Percentiles rank a stretch among this genome's conserved stretches.
These are phyloP conservation scores for Pseudochromis fuscus DNA, from an alignment of 2,797 vertebrate genomes.

Conservation along the genomic window DNA sequence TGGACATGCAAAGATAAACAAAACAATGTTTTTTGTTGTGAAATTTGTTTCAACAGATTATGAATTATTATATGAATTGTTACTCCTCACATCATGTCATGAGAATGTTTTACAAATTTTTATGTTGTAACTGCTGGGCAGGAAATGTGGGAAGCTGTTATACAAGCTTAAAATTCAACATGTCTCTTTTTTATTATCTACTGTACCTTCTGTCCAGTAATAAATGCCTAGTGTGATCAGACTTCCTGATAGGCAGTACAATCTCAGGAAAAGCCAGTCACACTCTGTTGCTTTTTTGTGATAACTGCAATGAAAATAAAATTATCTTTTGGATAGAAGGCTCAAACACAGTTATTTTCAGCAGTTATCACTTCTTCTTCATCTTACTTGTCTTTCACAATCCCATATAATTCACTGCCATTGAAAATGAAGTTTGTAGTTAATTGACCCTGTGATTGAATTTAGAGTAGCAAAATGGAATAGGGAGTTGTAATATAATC, in stretches of 20 bases:
- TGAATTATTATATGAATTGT: slow-evolving; percentile 12
- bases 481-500: slow-evolving; percentile 13
- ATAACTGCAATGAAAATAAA: slow-evolving; percentile 33
- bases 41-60: too few relatives aligned
- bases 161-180: background rate
- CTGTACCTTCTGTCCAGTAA: slow-evolving; percentile 32
- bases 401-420: slow-evolving; percentile 19
- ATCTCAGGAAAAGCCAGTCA: slow-evolving; percentile 29
- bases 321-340: slow-evolving; percentile 5
- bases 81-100: background rate
- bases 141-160: background rate
- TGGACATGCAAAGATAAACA: too few relatives aligned
- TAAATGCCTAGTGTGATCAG: slow-evolving; percentile 43
- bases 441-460: slow-evolving; percentile 50
- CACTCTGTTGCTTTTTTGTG: slow-evolving; percentile 27
- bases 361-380: background rate
- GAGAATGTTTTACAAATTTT: background rate
- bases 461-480: slow-evolving; percentile 41
- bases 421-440: slow-evolving; percentile 32
- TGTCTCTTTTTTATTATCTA: slow-evolving; percentile 35
- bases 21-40: too few relatives aligned
- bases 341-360: slow-evolving; percentile 9
- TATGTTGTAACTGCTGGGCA: slow-evolving; percentile 7
- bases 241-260: slow-evolving; percentile 48
- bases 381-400: slow-evolving; percentile 8